Evolutionary conservation across 2,797 vertebrate genomes (phyloP).

Genomic region (Cuculus canorus): DNA sequence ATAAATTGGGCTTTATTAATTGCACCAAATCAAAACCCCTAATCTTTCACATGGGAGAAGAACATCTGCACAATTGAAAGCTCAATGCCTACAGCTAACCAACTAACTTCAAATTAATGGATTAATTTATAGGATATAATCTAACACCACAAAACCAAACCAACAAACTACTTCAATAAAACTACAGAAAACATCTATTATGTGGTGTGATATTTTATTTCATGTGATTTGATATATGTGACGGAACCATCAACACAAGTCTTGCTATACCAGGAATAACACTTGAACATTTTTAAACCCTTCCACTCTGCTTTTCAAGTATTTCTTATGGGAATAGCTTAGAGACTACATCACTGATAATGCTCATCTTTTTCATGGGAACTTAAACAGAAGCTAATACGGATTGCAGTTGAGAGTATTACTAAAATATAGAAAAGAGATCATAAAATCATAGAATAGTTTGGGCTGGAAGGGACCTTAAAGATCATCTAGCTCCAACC

Average conservation of each 20-base stretch:
- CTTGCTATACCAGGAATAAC: neutral
- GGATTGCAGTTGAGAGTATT: neutral
- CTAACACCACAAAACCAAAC: neutral
- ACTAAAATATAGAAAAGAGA: neutral
- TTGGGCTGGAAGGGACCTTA: no score
- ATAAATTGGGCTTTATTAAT: constrained; percentile 53
- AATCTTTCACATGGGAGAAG: neutral
- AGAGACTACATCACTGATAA: neutral
- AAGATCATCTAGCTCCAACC: no score
- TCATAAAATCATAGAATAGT: no score
- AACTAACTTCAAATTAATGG: neutral
- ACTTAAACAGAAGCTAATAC: neutral
- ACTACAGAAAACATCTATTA: neutral
- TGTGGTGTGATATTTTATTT: neutral
- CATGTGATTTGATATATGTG: neutral
- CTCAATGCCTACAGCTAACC: neutral
- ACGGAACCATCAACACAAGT: neutral
- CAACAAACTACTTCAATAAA: neutral
- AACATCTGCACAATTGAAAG: neutral
- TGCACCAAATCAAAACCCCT: neutral
- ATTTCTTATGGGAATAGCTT: neutral
- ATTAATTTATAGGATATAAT: neutral
- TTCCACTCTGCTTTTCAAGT: neutral
- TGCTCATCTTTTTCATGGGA: neutral
- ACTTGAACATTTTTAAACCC: neutral